Evolutionary conservation across 2,797 vertebrate genomes (phyloP), one percentile per base, ranked within the genome.

Genomic region (Buceros bicornis): DNA sequence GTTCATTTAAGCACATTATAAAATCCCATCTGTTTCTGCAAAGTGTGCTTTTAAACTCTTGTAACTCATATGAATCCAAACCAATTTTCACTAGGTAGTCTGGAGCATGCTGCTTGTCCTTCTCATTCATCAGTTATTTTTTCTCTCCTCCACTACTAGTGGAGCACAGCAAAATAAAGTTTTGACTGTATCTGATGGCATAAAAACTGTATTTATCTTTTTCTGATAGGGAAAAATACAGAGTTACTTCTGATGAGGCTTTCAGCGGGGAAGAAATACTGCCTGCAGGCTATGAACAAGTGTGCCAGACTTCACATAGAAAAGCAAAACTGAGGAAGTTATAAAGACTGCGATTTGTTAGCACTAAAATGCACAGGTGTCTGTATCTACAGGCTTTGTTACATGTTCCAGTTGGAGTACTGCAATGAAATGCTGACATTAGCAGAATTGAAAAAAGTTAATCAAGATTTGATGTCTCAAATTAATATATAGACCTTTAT

Each of bases 41-140:
- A 47, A 90, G 17, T n/a, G 42, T 76, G 31, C 53, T 91, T 89
- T 91, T 73, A 83, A 87, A 93, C 24, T 56, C 78, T 53, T 82
- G 43, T 28, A 77, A 71, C 40, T 84, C 53, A 60, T 22, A 70
- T 0, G 3, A 87, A 45, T 62, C 53, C 22, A 82, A 93, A 25
- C 5, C 14, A 83, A 47, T 80, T 91, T 87, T 78, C 53, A 82
- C 28, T 56, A 28, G 3, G 37, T 24, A 78, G 14, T 45, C 3
- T 8, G 50, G 91, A 71, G 26, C 18, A 73, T 1, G 26, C 8
- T 33, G 48, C 22, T 42, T 48, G 25, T 17, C 56, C 20, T 82
- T 50, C 60, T 89, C 24, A 70, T 62, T 58, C n/a, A 19, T 31
- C 33, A 50, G 4, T 1, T n/a, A 7, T 57, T 74, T 90, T 40